Conservation (phyloP, 2,888 invertebrate genomes). For the Oscheius sp. region DNA sequence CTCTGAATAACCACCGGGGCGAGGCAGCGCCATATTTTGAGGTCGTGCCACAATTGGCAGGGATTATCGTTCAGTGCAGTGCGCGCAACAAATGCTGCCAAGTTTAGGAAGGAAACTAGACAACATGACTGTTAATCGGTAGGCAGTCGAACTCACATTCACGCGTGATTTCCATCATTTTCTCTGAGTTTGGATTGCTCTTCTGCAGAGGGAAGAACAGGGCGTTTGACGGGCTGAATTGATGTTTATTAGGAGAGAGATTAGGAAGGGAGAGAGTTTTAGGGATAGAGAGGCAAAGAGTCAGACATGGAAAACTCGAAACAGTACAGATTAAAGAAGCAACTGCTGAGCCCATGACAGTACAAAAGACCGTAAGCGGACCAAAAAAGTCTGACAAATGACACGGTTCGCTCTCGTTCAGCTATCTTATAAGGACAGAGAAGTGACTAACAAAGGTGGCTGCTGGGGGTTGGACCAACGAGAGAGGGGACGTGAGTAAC, state of each 20-base stretch:
- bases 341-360: no score
- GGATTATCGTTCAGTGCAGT: not conserved
- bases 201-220: slow-evolving; percentile 12
- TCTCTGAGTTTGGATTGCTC: not conserved
- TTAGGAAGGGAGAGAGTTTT: not conserved
- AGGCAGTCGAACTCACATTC: slow-evolving; percentile 26
- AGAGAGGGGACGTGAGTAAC: not conserved
- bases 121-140: not conserved
- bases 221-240: slow-evolving; percentile 23
- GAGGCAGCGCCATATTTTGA: not conserved
- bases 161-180: slow-evolving; percentile 34
- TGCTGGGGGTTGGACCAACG: not conserved
- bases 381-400: not conserved
- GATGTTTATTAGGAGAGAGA: no score
- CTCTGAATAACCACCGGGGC: not conserved
- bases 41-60: slow-evolving; percentile 13
- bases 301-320: not conserved
- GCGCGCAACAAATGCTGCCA: not conserved
- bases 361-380: not conserved
- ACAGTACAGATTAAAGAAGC: not conserved
- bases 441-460: not conserved
- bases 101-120: not conserved
- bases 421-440: not conserved
- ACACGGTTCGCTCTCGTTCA: not conserved
- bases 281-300: not conserved